Conservation (phyloP, 2,888 invertebrate species). For the Nomada fucata region DNA sequence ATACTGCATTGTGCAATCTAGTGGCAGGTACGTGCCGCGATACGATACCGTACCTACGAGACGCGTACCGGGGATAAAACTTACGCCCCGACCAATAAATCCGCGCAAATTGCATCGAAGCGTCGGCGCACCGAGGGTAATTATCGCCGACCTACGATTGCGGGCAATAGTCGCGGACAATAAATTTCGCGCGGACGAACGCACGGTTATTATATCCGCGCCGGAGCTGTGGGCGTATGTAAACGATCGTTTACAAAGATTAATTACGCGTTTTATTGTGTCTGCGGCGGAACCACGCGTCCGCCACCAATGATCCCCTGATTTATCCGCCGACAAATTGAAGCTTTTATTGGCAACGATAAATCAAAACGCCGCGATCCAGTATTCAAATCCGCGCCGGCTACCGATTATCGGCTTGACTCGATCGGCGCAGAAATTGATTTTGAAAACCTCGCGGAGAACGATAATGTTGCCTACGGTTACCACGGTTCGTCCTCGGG, state of each 20-base stretch:
- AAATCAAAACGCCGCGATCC: neutral
- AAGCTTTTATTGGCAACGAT: constrained; percentile 15
- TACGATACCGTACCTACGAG: constrained; percentile 46
- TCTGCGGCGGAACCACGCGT: constrained; percentile 23
- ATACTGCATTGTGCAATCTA: constrained; percentile 42
- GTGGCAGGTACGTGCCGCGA: constrained; percentile 42
- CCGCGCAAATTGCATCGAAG: constrained; percentile 56
- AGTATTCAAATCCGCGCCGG: neutral
- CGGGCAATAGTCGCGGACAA: constrained; percentile 54
- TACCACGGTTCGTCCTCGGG: neutral
- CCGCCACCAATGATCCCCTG: constrained; percentile 38
- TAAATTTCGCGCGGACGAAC: constrained; percentile 59
- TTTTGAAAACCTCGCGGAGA: neutral
- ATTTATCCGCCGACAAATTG: constrained; percentile 60
- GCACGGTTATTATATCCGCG: constrained; percentile 54
- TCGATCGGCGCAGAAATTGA: constrained; percentile 12
- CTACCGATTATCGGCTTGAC: neutral
- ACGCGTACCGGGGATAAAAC: constrained; percentile 40
- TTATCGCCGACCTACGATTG: constrained; percentile 56
- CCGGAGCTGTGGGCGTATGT: constrained; percentile 49
- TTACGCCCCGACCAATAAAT: constrained; percentile 54
- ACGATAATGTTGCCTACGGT: neutral
- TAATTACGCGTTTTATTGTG: constrained; percentile 52
- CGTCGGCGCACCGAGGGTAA: constrained; percentile 48
- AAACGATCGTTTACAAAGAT: constrained; percentile 66